These are phyloP conservation scores for Dusona sp. DNA, from an alignment of 2,888 invertebrate genomes.

Conservation along the genomic window DNA sequence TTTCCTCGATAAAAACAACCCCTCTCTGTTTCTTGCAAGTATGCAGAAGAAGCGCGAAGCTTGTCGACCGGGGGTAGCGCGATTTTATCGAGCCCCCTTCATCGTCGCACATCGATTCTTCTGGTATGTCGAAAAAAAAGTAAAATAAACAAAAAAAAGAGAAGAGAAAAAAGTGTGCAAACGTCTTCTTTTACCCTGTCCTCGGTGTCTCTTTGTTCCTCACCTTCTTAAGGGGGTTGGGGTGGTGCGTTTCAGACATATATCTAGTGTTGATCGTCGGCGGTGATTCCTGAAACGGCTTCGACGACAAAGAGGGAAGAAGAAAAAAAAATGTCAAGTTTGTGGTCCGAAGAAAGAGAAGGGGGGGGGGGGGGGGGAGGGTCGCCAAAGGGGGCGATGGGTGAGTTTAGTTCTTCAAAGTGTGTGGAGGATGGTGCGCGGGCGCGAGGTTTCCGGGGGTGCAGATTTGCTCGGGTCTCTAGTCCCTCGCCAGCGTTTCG, in stretches of 20 bases:
- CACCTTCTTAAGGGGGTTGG: constrained; percentile 1
- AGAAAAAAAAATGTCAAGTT: constrained; percentile 23
- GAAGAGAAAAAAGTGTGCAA: not conserved
- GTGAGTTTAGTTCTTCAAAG: constrained; percentile 68
- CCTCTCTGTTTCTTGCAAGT: not conserved
- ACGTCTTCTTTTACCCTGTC: not conserved
- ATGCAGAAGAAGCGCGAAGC: not conserved
- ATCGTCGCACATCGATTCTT: not conserved
- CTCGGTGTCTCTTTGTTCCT: not conserved
- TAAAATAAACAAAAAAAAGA: not conserved
- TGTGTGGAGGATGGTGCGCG: constrained; percentile 74
- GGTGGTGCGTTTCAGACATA: not conserved
- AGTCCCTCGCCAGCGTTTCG: constrained; percentile 82
- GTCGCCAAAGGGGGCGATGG: too few species aligned
- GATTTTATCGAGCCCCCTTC: not conserved
- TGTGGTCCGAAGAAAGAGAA: constrained; percentile 72
- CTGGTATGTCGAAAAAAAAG: not conserved
- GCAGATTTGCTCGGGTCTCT: constrained; percentile 80
- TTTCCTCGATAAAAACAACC: not conserved
- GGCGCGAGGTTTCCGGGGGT: constrained; percentile 82
- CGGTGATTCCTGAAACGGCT: constrained; percentile 39
- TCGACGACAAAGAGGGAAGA: constrained; percentile 9
- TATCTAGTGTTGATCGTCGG: constrained; percentile 24
- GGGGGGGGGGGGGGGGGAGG: constrained; percentile 42
- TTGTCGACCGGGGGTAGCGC: not conserved